Conservation (phyloP, 1,140 invertebrate genomes). For the Brachionus angularis region DNA sequence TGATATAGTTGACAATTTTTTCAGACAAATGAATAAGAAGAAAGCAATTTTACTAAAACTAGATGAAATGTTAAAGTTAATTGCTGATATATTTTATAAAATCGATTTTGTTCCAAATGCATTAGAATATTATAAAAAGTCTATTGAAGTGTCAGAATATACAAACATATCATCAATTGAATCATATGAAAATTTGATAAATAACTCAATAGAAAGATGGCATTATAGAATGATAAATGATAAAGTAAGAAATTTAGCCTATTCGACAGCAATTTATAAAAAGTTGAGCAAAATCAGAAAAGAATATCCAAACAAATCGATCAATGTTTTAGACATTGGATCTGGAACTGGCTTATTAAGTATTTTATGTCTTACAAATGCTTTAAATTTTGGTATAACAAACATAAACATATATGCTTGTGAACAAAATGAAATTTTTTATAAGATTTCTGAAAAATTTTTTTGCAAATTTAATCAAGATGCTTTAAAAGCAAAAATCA, state of each 20-base stretch:
- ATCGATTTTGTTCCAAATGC: background rate
- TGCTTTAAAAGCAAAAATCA: background rate
- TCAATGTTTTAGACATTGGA: conserved; percentile 25
- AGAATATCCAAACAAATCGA: background rate
- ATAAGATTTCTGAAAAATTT: conserved; percentile 20
- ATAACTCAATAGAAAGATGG: conserved; percentile 25
- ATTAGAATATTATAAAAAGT: background rate
- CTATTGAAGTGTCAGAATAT: background rate
- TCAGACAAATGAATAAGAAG: background rate
- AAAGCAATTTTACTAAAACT: background rate
- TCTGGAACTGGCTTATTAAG: conserved; percentile 33
- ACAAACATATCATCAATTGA: conserved; percentile 6
- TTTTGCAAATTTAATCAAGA: conserved; percentile 3
- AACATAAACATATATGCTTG: conserved; percentile 25
- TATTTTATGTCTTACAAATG: conserved; percentile 6
- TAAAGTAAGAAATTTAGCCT: conserved; percentile 11
- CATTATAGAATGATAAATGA: conserved; percentile 42
- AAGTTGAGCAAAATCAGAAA: conserved; percentile 13
- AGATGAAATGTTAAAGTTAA: conserved; percentile 18
- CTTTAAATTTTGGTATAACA: background rate
- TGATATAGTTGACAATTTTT: conserved; percentile 8
- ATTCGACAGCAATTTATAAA: conserved; percentile 21
- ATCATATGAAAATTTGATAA: conserved; percentile 36
- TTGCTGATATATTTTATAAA: conserved; percentile 23
- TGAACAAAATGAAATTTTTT: conserved; percentile 39